phyloP scores from a whole-genome alignment of 2,113 vertebrate genomes.

The human region GRCh38 chr5:139090001-139090500 shows the following conservation, averaged over 20 bases:
- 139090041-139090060: not conserved
- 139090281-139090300: conserved; percentile 1
- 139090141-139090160: not conserved
- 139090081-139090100: not conserved
- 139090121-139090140: not conserved
- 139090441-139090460: conserved; percentile 23
- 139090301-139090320: not conserved
- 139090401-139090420: not conserved
- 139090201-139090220: not conserved
- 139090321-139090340: conserved; percentile 19
- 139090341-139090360: not conserved
- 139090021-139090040: not conserved
- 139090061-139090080: not conserved
- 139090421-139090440: conserved; percentile 28
- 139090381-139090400: not conserved
- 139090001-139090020: not conserved
- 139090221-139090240: not conserved
- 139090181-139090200: not conserved
- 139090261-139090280: not conserved
- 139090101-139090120: not conserved
- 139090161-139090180: not conserved
- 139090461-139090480: conserved; percentile 31
- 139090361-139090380: not conserved
- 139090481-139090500: conserved; percentile 14
- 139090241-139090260: not conserved